Conservation (phyloP, 2,797 vertebrate genomes). For the Molossus molossus region DNA sequence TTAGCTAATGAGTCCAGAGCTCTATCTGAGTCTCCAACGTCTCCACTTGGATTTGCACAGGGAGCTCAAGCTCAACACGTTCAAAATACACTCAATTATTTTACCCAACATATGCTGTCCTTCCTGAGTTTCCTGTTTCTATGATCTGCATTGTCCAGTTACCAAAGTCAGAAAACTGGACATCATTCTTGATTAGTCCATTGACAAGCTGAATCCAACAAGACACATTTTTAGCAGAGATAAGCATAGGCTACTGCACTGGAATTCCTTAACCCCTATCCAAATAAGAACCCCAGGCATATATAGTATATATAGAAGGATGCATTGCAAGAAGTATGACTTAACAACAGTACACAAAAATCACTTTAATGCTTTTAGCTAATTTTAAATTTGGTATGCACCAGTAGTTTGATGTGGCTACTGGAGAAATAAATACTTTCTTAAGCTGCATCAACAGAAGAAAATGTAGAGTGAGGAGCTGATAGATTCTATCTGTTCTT, state of each 20-base stretch:
- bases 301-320: neutral
- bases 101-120: neutral
- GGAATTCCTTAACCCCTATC: neutral
- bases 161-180: neutral
- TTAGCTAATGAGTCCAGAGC: neutral
- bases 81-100: neutral
- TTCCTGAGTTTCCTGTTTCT: slow-evolving; percentile 1
- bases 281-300: neutral
- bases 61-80: neutral
- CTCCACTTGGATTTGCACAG: neutral
- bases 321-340: neutral
- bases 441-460: neutral
- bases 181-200: neutral
- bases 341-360: neutral
- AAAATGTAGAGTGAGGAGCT: neutral
- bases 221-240: neutral
- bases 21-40: neutral
- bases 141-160: neutral
- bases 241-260: neutral
- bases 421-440: neutral
- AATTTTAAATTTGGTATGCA: slow-evolving; percentile 22
- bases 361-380: neutral
- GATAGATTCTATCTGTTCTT: neutral
- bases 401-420: neutral
- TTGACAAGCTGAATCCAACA: neutral